Conservation (phyloP, 2,113 vertebrate species). For the Halcyon malimbica region DNA sequence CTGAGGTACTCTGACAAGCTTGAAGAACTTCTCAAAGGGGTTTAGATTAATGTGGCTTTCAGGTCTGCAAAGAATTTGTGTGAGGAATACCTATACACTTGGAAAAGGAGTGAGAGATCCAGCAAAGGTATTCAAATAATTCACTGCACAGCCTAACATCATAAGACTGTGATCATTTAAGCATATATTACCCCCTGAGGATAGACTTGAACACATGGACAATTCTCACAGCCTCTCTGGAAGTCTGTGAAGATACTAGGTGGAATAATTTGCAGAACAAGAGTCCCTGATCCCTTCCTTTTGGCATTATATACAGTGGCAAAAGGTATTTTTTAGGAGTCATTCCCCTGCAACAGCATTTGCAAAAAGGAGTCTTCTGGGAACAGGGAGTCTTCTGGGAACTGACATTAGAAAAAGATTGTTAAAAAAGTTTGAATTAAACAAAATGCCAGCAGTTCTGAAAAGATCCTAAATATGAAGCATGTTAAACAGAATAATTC, state of each 20-base stretch:
- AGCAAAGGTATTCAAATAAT: neutral
- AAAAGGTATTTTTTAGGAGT: accelerated
- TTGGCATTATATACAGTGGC: accelerated
- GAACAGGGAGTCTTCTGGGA: neutral
- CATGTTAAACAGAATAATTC: neutral
- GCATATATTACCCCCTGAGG: neutral
- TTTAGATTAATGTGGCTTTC: neutral
- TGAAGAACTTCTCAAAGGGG: neutral
- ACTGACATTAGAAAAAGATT: neutral
- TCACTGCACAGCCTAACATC: neutral
- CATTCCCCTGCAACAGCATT: neutral
- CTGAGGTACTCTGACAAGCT: neutral
- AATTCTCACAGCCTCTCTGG: neutral
- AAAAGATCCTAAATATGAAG: neutral
- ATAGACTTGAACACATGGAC: neutral
- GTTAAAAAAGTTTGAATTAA: neutral
- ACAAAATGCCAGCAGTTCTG: neutral
- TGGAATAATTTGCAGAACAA: neutral
- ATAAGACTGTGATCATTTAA: neutral
- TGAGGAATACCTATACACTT: neutral
- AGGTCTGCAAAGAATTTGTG: neutral
- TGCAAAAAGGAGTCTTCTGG: neutral
- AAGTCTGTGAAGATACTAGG: neutral
- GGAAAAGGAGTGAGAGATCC: neutral
- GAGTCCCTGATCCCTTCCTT: neutral